These are phyloP conservation scores for Hyperopisus bebe DNA, from an alignment of 2,113 vertebrate species.

Conservation along the genomic window DNA sequence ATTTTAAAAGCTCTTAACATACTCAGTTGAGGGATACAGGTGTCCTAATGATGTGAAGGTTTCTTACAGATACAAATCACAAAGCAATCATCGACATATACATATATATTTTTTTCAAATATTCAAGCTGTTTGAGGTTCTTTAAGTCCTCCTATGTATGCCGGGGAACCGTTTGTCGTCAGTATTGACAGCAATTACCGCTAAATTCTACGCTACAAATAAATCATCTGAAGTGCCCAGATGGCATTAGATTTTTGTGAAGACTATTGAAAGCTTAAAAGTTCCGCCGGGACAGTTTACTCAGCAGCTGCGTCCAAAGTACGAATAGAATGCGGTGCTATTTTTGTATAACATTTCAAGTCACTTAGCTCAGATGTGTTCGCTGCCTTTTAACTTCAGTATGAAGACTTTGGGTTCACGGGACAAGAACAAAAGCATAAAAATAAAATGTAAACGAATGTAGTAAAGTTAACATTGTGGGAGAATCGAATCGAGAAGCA, in stretches of 20 bases:
- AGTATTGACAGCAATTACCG: not conserved
- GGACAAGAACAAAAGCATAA: not conserved
- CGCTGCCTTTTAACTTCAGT: not conserved
- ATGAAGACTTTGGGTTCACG: not conserved
- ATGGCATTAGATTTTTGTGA: not conserved
- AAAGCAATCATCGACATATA: not conserved
- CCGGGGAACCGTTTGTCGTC: not conserved
- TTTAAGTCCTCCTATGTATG: not conserved
- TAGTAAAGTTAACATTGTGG: not conserved
- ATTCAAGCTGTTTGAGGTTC: not conserved
- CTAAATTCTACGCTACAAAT: not conserved
- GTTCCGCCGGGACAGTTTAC: not conserved
- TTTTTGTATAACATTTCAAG: constrained; percentile 1
- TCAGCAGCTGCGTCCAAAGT: not conserved
- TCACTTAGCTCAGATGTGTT: not conserved
- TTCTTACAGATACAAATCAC: not conserved
- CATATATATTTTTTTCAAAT: not conserved
- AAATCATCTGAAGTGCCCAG: not conserved
- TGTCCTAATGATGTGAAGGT: not conserved
- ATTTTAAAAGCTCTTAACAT: not conserved
- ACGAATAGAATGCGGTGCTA: not conserved
- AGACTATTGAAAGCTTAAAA: not conserved
- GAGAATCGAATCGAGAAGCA: not conserved
- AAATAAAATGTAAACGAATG: not conserved
- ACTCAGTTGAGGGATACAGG: not conserved